These are phyloP conservation scores for Momotus momota DNA, from an alignment of 2,797 vertebrate species.

Conservation along the genomic window DNA sequence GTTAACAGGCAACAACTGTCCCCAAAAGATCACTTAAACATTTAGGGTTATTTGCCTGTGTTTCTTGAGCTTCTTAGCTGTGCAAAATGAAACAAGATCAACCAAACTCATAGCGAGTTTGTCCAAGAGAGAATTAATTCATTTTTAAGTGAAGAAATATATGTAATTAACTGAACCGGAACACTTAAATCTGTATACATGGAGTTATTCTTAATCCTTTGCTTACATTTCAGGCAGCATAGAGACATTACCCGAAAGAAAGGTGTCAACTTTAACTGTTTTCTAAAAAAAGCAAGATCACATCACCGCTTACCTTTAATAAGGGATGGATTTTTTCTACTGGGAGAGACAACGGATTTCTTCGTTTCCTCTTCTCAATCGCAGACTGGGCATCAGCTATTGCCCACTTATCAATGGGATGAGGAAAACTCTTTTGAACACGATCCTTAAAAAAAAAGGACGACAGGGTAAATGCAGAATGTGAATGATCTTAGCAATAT, in stretches of 20 bases:
- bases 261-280: neutral
- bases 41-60: neutral
- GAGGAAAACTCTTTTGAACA: slow-evolving; percentile 95
- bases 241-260: neutral
- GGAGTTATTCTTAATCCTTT: neutral
- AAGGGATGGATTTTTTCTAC: slow-evolving; percentile 98
- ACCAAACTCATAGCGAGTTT: neutral
- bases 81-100: neutral
- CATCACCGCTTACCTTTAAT: slow-evolving; percentile 85
- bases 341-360: slow-evolving; percentile 92
- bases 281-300: neutral
- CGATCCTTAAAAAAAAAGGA: slow-evolving; percentile 84
- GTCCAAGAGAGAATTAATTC: neutral
- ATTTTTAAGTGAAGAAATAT: neutral
- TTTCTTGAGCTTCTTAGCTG: neutral
- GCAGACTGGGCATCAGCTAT: slow-evolving; percentile 95
- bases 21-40: neutral
- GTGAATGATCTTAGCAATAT: neutral
- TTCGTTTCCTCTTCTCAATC: slow-evolving; percentile 94
- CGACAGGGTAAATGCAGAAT: slow-evolving; percentile 32
- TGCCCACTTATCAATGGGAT: slow-evolving; percentile 98
- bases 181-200: neutral
- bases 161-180: neutral
- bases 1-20: neutral
- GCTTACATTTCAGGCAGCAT: neutral